Base-by-base conservation (phyloP, 2,113 vertebrate species). In the Argyrosomus japonicus region DNA sequence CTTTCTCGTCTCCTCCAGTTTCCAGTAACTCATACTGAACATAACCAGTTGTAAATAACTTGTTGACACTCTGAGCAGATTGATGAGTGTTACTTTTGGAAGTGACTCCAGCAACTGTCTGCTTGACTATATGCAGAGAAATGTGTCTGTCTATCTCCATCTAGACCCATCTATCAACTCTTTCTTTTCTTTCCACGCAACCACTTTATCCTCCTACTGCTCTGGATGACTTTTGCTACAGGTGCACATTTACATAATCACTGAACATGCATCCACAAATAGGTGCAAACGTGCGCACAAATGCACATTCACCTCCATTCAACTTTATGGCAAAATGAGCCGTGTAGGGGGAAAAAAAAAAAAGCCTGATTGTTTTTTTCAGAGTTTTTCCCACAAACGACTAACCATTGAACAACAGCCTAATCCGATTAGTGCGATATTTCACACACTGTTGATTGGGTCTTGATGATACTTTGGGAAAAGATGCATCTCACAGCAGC, bases 391-490 rank as follows among this genome's bases (percentile, higher is more conserved):
- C 61, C 67, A 51, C 48, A 77, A 88, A 86, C 50, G 68, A 9
- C 64, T 0, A 74, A 86, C 72, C 77, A 51, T 11, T 70, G 12
- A 88, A 61, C 68, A 64, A 68, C 85, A 81, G 64, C 25, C 56
- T 91, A 87, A 84, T 88, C 71, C 86, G 82, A 92, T 89, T 85
- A 88, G 70, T 32, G 61, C 13, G 2, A 78, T 65, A 87, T 83
- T 87, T 89, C 81, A 86, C 76, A 79, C 54, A 21, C 68, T 43
- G 75, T 73, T 87, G 80, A 93, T 81, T 88, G 68, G 73, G 48
- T 80, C 82, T 70, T 73, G 82, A 88, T 84, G 84, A 80, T 62
- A 72, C 60, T 90, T 77, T 51, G 27, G 51, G 45, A 76, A 84
- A 87, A 79, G 57, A 51, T 12, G n/a, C 67, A 36, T 84, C 62